Conservation (phyloP, 2,888 invertebrate species). For the Perdita meconis region DNA sequence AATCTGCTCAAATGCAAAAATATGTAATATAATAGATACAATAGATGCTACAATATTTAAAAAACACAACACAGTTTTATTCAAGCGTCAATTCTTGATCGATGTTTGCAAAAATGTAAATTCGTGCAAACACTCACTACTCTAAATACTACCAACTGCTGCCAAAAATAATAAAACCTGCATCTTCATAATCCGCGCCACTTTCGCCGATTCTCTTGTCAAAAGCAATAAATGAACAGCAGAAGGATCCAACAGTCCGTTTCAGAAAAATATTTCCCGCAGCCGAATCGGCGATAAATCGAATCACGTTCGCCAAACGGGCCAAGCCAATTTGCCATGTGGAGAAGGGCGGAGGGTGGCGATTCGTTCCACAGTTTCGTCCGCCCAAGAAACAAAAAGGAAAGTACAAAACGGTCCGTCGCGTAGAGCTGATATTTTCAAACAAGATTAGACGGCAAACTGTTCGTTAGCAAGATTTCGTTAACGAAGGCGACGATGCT, state of each 20-base stretch:
- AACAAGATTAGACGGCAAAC: constrained; percentile 52
- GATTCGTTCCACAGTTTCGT: constrained; percentile 27
- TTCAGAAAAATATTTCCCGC: constrained; percentile 19
- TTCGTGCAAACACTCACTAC: too few relatives aligned
- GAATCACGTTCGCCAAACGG: constrained; percentile 17
- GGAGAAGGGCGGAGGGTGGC: constrained; percentile 13
- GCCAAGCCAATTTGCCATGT: constrained; percentile 22
- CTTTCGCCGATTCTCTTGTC: too few relatives aligned
- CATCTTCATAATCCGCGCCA: too few relatives aligned
- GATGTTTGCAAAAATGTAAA: too few relatives aligned
- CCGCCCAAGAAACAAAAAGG: not conserved
- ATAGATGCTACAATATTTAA: too few relatives aligned
- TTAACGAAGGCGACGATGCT: constrained; percentile 31
- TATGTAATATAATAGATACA: too few relatives aligned
- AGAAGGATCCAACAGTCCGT: constrained; percentile 22
- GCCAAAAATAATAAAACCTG: too few relatives aligned
- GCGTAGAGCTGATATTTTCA: constrained; percentile 23
- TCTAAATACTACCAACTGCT: too few relatives aligned
- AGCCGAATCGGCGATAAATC: constrained; percentile 17
- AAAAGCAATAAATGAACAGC: not conserved
- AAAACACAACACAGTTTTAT: too few relatives aligned
- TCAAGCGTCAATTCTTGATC: too few relatives aligned
- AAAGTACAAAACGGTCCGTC: not conserved
- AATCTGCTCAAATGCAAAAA: too few relatives aligned
- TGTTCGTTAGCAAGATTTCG: constrained; percentile 54